Evolutionary conservation across 2,797 vertebrate genomes (phyloP).

Genomic region (Syndactyla subalaris): DNA sequence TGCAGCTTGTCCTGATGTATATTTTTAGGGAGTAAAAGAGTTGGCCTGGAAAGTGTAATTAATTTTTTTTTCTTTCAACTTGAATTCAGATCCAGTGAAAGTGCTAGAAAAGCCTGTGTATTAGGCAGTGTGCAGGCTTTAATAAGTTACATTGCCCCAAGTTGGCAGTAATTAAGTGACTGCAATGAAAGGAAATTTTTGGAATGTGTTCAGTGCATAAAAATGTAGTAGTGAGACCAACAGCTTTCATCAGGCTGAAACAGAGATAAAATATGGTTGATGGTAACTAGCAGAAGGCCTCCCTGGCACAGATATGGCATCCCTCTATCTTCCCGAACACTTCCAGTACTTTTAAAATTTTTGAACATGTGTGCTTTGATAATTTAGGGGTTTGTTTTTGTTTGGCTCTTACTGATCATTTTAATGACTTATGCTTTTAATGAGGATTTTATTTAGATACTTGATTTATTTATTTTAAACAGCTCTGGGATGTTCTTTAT

Average conservation of each 20-base stretch:
- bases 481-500: not conserved
- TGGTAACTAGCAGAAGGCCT: constrained; percentile 23
- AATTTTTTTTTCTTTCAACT: not conserved
- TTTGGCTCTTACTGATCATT: not conserved
- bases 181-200: not conserved
- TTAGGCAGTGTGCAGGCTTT: not conserved
- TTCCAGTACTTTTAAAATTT: not conserved
- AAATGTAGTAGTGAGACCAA: not conserved
- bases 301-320: not conserved
- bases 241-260: constrained; percentile 34
- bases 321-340: not conserved
- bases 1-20: not conserved
- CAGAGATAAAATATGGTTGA: not conserved
- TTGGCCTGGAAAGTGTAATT: not conserved
- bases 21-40: not conserved
- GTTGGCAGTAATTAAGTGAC: not conserved
- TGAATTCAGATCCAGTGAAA: not conserved
- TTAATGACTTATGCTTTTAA: not conserved
- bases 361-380: not conserved
- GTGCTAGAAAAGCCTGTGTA: not conserved
- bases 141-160: not conserved
- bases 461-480: not conserved
- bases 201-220: constrained; percentile 4
- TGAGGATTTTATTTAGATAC: not conserved
- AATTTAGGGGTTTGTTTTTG: not conserved